These are phyloP conservation scores for Chelonia mydas DNA, from an alignment of 2,797 vertebrate species.

Conservation along the genomic window DNA sequence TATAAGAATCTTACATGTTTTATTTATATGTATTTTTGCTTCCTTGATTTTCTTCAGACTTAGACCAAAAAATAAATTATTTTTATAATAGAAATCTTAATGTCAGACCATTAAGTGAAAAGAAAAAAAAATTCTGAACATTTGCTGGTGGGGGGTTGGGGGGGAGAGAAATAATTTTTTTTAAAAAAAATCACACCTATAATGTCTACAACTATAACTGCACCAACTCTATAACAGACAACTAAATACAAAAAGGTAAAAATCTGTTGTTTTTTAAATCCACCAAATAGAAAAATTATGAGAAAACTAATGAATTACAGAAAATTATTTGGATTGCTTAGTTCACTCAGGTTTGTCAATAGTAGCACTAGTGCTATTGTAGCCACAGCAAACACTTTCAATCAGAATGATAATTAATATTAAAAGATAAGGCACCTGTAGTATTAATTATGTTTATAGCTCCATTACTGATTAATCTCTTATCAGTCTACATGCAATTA, in stretches of 20 bases:
- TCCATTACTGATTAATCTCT: constrained; percentile 47
- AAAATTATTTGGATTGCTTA: background rate
- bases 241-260: background rate
- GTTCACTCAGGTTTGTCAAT: background rate
- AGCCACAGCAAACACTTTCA: background rate
- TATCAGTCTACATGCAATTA: constrained; percentile 38
- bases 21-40: background rate
- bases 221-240: background rate
- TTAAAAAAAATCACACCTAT: background rate
- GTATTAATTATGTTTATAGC: background rate
- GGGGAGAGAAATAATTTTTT: background rate
- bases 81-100: background rate
- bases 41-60: too few species aligned
- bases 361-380: background rate
- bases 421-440: constrained; percentile 12
- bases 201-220: background rate
- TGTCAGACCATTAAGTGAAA: background rate
- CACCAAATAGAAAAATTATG: background rate
- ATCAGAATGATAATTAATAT: constrained; percentile 7
- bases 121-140: background rate
- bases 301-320: background rate
- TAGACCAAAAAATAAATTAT: background rate
- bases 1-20: background rate
- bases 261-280: background rate
- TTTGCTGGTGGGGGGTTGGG: too few species aligned